Percentiles rank a stretch among this genome's conserved stretches.
Conservation (phyloP, 2,888 invertebrate species). For the Agrilus cyanescens region DNA sequence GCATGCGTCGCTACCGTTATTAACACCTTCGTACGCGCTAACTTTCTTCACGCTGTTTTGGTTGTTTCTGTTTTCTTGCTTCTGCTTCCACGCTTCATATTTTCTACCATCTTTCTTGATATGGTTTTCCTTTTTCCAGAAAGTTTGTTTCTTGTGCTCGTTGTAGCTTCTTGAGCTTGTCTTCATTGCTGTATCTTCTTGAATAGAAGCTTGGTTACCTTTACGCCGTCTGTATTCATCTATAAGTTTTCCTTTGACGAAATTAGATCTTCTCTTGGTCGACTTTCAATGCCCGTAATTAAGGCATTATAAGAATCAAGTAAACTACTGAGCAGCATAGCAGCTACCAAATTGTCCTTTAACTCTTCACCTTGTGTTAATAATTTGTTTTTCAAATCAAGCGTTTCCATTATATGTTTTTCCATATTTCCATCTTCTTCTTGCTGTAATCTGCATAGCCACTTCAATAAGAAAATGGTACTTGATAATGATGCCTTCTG, state of each 20-base stretch:
- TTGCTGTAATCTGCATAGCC: conserved; percentile 9
- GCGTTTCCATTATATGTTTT: conserved; percentile 11
- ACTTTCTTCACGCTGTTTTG: no score
- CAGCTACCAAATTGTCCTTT: conserved; percentile 13
- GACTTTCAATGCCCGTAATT: conserved; percentile 16
- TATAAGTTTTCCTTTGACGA: conserved; percentile 9
- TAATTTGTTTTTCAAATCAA: conserved; percentile 4
- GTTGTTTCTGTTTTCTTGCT: no score
- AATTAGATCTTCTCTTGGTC: conserved; percentile 11
- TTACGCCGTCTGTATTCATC: conserved; percentile 16
- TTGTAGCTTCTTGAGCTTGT: no score
- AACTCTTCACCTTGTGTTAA: conserved; percentile 14
- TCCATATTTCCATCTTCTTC: conserved; percentile 12
- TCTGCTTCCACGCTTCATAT: no score
- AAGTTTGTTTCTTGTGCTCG: no score
- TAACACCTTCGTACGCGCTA: no score
- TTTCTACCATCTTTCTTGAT: no score
- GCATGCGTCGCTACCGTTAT: no score
- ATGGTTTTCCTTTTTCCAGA: no score
- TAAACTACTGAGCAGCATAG: conserved; percentile 17
- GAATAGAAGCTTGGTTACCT: no score
- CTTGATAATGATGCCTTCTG: conserved; percentile 9
- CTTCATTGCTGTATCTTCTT: no score
- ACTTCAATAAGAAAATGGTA: conserved; percentile 8
- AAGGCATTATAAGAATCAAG: conserved; percentile 19